A percentile compares a stretch with the other conserved stretches of the same genome.
Conservation (phyloP, 2,888 invertebrate species). For the Drosophila subquinaria region DNA sequence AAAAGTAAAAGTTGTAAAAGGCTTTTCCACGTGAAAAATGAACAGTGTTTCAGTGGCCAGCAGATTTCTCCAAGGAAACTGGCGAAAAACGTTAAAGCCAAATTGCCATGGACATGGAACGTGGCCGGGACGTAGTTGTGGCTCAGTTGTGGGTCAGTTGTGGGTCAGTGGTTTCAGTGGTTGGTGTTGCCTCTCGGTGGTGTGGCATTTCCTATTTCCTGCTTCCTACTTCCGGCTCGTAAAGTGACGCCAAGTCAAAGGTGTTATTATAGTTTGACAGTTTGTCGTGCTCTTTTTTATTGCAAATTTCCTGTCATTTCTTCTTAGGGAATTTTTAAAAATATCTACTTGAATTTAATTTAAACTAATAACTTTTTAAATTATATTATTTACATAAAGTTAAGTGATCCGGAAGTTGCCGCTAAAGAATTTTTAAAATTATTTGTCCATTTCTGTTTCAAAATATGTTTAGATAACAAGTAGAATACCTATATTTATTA, state of each 20-base stretch:
- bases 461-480: too few relatives aligned
- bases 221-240: slow-evolving; percentile 1
- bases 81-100: slow-evolving; percentile 18
- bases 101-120: slow-evolving; percentile 37
- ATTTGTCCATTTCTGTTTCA: too few relatives aligned
- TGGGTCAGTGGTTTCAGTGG: slow-evolving; percentile 13
- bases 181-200: too few relatives aligned
- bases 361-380: too few relatives aligned
- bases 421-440: too few relatives aligned
- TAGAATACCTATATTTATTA: too few relatives aligned
- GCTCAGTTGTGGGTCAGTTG: slow-evolving; percentile 28
- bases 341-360: background rate
- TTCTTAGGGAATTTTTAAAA: background rate
- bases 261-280: slow-evolving; percentile 11
- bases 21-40: slow-evolving; percentile 48
- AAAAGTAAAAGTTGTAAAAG: slow-evolving; percentile 11
- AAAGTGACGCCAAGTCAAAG: slow-evolving; percentile 16
- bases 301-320: background rate
- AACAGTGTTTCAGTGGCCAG: slow-evolving; percentile 38
- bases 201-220: slow-evolving; percentile 11
- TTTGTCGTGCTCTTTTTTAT: background rate
- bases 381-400: too few relatives aligned
- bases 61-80: slow-evolving; percentile 70
- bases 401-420: too few relatives aligned
- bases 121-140: slow-evolving; percentile 14